phyloP scores from a whole-genome alignment of 1,140 invertebrate genomes.

The Galleria mellonella region DNA sequence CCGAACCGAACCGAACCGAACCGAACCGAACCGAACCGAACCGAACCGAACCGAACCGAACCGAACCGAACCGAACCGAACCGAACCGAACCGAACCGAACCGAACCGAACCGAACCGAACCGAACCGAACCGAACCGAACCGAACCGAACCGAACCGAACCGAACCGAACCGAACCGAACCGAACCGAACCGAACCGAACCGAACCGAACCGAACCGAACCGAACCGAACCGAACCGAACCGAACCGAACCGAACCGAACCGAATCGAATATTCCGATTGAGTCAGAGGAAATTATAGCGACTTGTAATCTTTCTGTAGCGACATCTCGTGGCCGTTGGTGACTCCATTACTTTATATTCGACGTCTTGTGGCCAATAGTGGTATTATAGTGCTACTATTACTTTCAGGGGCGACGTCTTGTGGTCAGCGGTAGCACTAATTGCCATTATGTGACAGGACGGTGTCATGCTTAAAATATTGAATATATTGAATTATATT shows the following conservation, averaged over 20 bases:
- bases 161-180: slow-evolving; percentile 18
- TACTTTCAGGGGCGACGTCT: too few relatives aligned
- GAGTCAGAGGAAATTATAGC: slow-evolving; percentile 17
- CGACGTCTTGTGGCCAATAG: slow-evolving; percentile 11
- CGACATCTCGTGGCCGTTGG: slow-evolving; percentile 19
- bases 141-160: slow-evolving; percentile 18
- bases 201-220: slow-evolving; percentile 17
- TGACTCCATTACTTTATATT: slow-evolving; percentile 19
- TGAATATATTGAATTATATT: too few relatives aligned
- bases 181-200: slow-evolving; percentile 16
- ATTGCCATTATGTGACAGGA: too few relatives aligned
- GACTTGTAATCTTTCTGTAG: slow-evolving; percentile 16
- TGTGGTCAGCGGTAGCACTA: too few relatives aligned
- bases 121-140: slow-evolving; percentile 17
- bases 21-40: neutral
- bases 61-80: neutral
- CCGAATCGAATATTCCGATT: slow-evolving; percentile 21
- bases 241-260: slow-evolving; percentile 21
- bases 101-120: slow-evolving; percentile 13
- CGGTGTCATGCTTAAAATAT: too few relatives aligned
- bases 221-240: slow-evolving; percentile 20
- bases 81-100: slow-evolving; percentile 8
- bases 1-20: neutral
- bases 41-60: neutral
- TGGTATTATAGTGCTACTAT: too few relatives aligned